Evolutionary conservation across 2,888 invertebrate species (phyloP).

Genomic region (Leptogaster cylindrica): DNA sequence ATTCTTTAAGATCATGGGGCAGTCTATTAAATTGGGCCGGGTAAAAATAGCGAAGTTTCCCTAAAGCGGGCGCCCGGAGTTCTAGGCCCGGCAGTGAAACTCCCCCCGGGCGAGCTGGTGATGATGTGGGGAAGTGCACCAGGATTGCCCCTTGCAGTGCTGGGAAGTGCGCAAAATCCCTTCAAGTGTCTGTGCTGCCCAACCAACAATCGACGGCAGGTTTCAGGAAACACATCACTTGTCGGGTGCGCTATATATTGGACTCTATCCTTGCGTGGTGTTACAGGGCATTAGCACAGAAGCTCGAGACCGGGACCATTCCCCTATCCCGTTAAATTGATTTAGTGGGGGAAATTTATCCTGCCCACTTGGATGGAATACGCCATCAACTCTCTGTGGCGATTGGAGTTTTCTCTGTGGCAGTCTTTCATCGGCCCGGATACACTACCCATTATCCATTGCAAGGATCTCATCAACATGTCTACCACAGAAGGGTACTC

Average conservation of each 20-base stretch:
- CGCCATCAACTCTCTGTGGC: conserved; percentile 19
- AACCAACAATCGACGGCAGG: conserved; percentile 38
- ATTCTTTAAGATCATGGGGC: neutral
- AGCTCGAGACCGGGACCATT: conserved; percentile 25
- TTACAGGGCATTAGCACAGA: conserved; percentile 38
- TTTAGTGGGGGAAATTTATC: conserved; percentile 47
- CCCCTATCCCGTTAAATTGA: conserved; percentile 23
- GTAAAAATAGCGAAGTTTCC: neutral
- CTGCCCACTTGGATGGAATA: conserved; percentile 45
- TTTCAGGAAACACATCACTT: conserved; percentile 33
- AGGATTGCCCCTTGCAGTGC: neutral
- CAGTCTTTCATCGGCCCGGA: conserved; percentile 35
- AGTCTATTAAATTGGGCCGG: conserved; percentile 1
- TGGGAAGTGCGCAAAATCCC: conserved; percentile 39
- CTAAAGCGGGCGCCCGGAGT: neutral
- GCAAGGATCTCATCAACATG: conserved; percentile 37
- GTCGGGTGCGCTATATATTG: conserved; percentile 28
- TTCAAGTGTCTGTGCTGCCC: conserved; percentile 39
- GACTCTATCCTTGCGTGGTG: conserved; percentile 31
- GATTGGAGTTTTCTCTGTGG: conserved; percentile 37
- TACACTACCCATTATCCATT: conserved; percentile 28
- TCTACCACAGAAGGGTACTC: conserved; percentile 37
- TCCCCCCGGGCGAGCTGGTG: no score
- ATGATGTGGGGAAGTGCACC: conserved; percentile 3
- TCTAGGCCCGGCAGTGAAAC: neutral